Evolutionary conservation across 2,113 vertebrate species (phyloP).

Genomic region (Meleagris gallopavo): DNA sequence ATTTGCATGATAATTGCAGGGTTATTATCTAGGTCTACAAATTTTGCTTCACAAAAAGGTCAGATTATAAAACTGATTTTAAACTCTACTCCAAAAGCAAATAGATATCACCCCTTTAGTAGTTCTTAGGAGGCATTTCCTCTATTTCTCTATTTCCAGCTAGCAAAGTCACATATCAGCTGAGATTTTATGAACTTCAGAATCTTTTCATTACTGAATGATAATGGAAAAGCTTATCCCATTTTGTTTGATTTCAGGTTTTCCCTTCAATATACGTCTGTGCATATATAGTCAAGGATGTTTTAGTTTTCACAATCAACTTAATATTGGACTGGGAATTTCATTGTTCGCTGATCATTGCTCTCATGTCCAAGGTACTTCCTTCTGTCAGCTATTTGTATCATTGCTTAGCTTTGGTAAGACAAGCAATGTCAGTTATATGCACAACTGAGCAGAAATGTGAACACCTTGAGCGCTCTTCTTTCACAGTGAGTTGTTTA

Average conservation of each 20-base stretch:
- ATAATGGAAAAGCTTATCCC: background rate
- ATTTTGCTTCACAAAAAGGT: background rate
- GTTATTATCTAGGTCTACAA: background rate
- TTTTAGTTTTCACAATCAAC: background rate
- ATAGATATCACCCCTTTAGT: background rate
- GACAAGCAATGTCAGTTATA: background rate
- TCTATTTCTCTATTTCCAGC: background rate
- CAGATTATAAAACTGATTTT: background rate
- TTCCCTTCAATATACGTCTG: background rate
- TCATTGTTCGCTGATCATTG: accelerated
- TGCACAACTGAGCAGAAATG: background rate
- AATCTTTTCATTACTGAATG: background rate
- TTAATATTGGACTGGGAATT: background rate
- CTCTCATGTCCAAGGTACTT: background rate
- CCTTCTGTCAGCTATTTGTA: background rate
- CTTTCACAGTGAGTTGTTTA: background rate
- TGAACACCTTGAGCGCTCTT: background rate
- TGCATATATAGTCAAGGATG: background rate
- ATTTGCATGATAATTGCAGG: background rate
- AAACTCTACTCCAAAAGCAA: background rate
- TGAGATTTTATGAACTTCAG: background rate
- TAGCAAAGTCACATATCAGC: background rate
- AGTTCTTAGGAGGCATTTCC: background rate
- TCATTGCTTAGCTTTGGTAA: background rate
- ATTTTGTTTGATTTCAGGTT: background rate